phyloP scores from a whole-genome alignment of 2,888 invertebrate species.

The Toxonevra muliebris region DNA sequence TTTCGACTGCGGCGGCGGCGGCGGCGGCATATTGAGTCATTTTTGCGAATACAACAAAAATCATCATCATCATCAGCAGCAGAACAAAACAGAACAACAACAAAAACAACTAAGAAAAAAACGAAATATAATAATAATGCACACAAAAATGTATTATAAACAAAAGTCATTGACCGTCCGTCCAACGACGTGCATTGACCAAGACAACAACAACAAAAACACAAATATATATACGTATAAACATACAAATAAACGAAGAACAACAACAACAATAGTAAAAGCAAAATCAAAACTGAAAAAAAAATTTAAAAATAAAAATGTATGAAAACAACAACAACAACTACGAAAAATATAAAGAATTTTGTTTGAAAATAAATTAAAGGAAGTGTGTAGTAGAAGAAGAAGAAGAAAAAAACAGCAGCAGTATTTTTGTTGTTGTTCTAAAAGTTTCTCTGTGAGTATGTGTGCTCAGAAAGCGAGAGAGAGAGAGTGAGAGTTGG shows the following conservation, averaged over 20 bases:
- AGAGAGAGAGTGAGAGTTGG: no score
- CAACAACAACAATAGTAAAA: background rate
- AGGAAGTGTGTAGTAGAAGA: no score
- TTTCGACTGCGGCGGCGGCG: no score
- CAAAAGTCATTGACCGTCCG: background rate
- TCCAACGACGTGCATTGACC: background rate
- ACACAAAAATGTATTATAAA: slow-evolving; percentile 3
- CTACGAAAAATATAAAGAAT: no score
- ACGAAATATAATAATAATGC: background rate
- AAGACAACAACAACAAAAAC: background rate
- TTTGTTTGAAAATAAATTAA: no score
- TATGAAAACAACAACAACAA: no score
- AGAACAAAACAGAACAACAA: background rate
- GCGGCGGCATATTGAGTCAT: no score
- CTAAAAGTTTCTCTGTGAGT: no score
- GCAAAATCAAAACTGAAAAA: background rate
- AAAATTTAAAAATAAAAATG: no score
- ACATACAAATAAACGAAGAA: background rate
- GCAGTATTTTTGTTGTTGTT: no score
- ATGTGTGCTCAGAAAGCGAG: no score
- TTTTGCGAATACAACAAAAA: slow-evolving; percentile 3
- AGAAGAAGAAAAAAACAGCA: no score
- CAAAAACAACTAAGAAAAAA: background rate
- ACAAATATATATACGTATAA: background rate
- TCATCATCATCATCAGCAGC: background rate